Conservation (phyloP, 1,140 invertebrate genomes). For the Pseudomyrmex sp. region DNA sequence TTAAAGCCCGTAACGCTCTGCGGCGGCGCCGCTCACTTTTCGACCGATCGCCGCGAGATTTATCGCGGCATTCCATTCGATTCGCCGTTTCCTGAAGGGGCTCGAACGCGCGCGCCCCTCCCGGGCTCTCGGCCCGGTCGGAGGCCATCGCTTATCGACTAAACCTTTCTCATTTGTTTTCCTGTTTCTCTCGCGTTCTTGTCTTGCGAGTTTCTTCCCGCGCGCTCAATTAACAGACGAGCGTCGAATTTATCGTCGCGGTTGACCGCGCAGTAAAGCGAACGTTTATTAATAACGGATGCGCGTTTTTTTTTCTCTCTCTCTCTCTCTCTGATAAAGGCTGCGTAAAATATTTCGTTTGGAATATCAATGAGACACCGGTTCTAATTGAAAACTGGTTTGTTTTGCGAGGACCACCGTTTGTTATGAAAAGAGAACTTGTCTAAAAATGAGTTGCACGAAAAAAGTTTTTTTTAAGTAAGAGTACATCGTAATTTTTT, state of each 20-base stretch:
- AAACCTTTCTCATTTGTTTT: conserved; percentile 55
- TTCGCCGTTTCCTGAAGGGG: conserved; percentile 32
- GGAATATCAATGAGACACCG: not conserved
- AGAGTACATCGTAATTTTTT: not conserved
- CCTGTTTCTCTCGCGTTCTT: conserved; percentile 23
- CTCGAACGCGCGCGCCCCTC: not conserved
- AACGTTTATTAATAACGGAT: conserved; percentile 45
- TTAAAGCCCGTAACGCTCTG: conserved; percentile 33
- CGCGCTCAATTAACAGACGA: conserved; percentile 29
- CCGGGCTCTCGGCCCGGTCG: conserved; percentile 22
- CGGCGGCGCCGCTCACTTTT: conserved; percentile 38
- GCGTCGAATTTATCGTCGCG: conserved; percentile 37
- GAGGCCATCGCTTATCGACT: conserved; percentile 41
- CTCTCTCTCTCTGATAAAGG: not conserved
- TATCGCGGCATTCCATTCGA: conserved; percentile 48
- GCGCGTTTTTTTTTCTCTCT: no score
- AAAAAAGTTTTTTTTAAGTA: not conserved
- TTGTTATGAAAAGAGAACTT: not conserved
- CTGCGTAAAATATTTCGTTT: not conserved
- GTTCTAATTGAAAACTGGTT: conserved; percentile 10
- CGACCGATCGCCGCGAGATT: conserved; percentile 46
- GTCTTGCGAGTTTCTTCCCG: conserved; percentile 32
- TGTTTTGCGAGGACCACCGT: not conserved
- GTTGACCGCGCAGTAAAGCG: not conserved
- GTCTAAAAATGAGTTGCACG: not conserved